A percentile compares a stretch with the other conserved stretches of the same genome.
These are phyloP conservation scores for Idaea aversata DNA, from an alignment of 2,888 invertebrate species.

Conservation along the genomic window DNA sequence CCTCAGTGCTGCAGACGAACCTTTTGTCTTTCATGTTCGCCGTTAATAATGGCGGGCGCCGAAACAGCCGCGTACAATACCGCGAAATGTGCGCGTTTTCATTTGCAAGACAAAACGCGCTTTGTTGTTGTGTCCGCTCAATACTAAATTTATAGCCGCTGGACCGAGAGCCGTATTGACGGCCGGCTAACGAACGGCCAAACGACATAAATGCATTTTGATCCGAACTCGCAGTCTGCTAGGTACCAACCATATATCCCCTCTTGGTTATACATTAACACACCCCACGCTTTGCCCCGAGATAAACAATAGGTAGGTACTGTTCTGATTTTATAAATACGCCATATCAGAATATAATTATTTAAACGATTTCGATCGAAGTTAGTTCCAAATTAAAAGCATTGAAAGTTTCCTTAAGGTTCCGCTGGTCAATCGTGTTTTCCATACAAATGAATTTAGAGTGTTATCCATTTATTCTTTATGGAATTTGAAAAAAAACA, in stretches of 20 bases:
- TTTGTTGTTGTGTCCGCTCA: conserved; percentile 79
- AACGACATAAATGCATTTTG: conserved; percentile 73
- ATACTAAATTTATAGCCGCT: conserved; percentile 79
- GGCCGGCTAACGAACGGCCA: conserved; percentile 72
- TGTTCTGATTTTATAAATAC: too few species aligned
- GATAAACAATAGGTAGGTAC: too few species aligned
- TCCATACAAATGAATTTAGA: too few species aligned
- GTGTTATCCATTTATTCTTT: too few species aligned
- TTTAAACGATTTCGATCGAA: too few species aligned
- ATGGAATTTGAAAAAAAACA: too few species aligned
- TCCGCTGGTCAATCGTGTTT: too few species aligned
- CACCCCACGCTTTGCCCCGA: too few species aligned
- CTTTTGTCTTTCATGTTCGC: conserved; percentile 81
- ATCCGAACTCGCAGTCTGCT: conserved; percentile 39
- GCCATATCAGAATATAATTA: too few species aligned
- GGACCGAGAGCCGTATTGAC: conserved; percentile 75
- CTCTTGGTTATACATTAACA: too few species aligned
- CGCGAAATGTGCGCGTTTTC: conserved; percentile 81
- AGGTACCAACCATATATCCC: conserved; percentile 27
- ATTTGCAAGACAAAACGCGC: conserved; percentile 81
- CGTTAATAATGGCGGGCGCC: conserved; percentile 80
- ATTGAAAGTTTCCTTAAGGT: too few species aligned
- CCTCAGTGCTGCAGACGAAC: conserved; percentile 80
- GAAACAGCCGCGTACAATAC: conserved; percentile 80
- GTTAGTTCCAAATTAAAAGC: too few species aligned